Conservation (phyloP, 64 coral and sea anemone genomes). For the Porites australiensis region DNA sequence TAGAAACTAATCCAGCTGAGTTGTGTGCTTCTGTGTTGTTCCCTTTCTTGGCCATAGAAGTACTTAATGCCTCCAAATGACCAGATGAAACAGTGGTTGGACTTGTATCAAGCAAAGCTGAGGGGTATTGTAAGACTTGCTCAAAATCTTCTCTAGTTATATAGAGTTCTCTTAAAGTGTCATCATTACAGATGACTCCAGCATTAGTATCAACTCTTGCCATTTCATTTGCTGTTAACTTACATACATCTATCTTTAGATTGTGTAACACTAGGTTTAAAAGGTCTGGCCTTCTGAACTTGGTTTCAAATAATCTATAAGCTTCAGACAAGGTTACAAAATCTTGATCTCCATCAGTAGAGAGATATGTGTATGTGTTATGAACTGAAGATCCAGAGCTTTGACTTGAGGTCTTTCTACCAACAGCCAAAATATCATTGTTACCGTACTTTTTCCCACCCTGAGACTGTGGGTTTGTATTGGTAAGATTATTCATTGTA, state of each 20-base stretch:
- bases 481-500: not conserved
- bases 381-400: not conserved
- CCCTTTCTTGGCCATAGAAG: not conserved
- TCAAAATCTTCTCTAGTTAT: slow-evolving; percentile 67
- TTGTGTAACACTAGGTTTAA: slow-evolving; percentile 30
- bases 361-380: slow-evolving; percentile 48
- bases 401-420: too few relatives aligned
- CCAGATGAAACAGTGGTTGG: slow-evolving; percentile 52
- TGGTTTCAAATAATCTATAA: slow-evolving; percentile 42
- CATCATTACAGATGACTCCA: not conserved
- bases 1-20: not conserved
- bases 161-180: slow-evolving; percentile 37
- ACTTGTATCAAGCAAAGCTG: slow-evolving; percentile 68
- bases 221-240: slow-evolving; percentile 2
- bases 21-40: not conserved
- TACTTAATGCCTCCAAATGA: not conserved
- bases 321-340: slow-evolving; percentile 69
- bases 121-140: slow-evolving; percentile 72
- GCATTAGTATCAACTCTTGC: slow-evolving; percentile 46
- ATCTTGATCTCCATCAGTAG: slow-evolving; percentile 31
- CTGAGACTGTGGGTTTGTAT: not conserved
- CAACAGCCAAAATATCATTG: not conserved
- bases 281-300: slow-evolving; percentile 59
- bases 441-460: not conserved
- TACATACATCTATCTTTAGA: not conserved